Conservation (phyloP, 2,888 invertebrate species). For the Balanococcus diminutus region DNA sequence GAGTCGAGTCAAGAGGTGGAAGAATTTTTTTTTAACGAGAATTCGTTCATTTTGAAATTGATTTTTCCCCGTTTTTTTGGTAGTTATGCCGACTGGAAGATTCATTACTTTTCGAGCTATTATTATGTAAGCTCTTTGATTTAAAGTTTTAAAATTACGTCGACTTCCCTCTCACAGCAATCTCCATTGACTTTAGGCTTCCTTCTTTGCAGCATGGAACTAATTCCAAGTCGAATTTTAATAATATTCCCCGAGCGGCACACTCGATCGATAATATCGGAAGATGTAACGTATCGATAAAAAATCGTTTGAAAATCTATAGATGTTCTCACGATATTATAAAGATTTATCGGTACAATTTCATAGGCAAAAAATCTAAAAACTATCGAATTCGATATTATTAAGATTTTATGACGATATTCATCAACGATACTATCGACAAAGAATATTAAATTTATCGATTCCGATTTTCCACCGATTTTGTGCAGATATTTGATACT, state of each 20-base stretch:
- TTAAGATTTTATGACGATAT: no score
- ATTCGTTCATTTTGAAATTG: background rate
- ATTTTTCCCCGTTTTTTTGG: background rate
- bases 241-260: no score
- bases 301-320: no score
- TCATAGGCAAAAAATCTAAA: no score
- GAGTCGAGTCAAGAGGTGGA: background rate
- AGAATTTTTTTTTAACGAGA: background rate
- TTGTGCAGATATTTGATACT: no score
- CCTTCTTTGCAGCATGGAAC: background rate
- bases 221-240: background rate
- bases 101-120: background rate
- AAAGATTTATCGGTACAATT: no score
- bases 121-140: constrained; percentile 6
- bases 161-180: background rate
- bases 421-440: no score
- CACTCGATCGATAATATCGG: no score
- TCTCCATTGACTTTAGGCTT: background rate
- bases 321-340: background rate
- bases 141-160: background rate
- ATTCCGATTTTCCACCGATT: no score
- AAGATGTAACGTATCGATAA: no score
- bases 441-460: no score
- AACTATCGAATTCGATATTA: no score
- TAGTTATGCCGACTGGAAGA: background rate